phyloP scores from a whole-genome alignment of 2,113 vertebrate species.

The Aldabrachelys gigantea region DNA sequence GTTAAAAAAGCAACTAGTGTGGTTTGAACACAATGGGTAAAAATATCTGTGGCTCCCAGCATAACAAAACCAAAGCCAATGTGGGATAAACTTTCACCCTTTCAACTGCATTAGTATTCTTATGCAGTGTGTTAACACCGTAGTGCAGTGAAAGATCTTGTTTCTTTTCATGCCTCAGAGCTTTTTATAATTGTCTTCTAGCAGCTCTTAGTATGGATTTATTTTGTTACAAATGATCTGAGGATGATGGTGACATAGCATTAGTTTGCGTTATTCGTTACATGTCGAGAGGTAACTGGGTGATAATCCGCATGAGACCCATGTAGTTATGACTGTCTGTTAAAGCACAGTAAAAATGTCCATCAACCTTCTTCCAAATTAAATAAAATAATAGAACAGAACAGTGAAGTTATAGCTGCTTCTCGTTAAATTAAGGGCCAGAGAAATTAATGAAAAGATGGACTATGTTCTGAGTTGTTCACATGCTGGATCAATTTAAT shows the following conservation, averaged over 20 bases:
- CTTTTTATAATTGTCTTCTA: neutral
- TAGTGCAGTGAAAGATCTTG: neutral
- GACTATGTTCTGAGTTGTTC: neutral
- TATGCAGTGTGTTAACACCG: neutral
- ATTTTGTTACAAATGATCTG: neutral
- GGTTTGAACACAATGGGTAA: neutral
- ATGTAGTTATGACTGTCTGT: neutral
- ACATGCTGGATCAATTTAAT: neutral
- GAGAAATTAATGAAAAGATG: neutral
- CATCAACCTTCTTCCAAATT: neutral
- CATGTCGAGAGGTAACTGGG: neutral
- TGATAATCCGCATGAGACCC: fast-evolving
- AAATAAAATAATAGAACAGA: neutral
- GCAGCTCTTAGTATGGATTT: neutral
- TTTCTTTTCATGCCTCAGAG: neutral
- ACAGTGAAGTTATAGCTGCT: neutral
- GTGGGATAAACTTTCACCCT: neutral
- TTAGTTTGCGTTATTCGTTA: neutral
- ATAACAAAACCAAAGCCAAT: slow-evolving; percentile 12
- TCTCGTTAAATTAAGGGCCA: neutral
- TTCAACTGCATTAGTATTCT: neutral
- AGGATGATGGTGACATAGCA: fast-evolving
- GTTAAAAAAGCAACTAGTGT: neutral
- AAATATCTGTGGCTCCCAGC: slow-evolving; percentile 22
- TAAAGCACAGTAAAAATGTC: neutral